Evolutionary conservation across 2,888 invertebrate species (phyloP), one percentile per base, ranked within the genome.

Genomic region (Cephus spinipes): DNA sequence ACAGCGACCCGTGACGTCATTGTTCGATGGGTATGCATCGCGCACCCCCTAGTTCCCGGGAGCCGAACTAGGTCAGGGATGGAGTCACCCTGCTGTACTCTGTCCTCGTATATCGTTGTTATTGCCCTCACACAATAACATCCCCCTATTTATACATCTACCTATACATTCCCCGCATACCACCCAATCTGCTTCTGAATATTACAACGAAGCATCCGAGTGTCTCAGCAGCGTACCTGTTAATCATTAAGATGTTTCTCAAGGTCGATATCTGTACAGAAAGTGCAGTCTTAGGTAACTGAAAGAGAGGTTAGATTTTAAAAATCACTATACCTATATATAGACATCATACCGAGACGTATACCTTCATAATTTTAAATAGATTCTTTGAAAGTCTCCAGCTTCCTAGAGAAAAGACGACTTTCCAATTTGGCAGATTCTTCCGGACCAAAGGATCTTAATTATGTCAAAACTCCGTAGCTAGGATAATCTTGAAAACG

Each of bases 61-160:
- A 85, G 55, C 9, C 55, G 23, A 55, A 55, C 76, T 84, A 74
- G 85, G 85, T 84, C 84, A 84, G 80, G 84, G 80, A 84, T 75
- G 79, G 81, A 76, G 74, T 33, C 33, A 74, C 32, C 74, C 74
- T 35, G 34, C 36, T 74, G 74, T 35, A 34, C 35, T 33, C 35
- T 34, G 74, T 31, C 33, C 36, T 74, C 74, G 71, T 30, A 71
- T 71, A 71, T 71, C 71, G 71, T 71, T 71, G 71, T 32, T 71
- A 71, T 23, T 71, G 71, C 71, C 12, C 33, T 71, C 71, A 2
- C 71, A 33, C 71, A 32, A 31, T 71, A 71, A 71, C 12, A 71
- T 71, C 31, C 55, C 23, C 55, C 55, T 55, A 55, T 55, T 55
- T 55, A 55, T 55, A 23, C 55, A 23, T 55, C 23, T 55, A 55